Base-by-base conservation (phyloP, 2,797 vertebrate species). In the Antennarius maculatus region DNA sequence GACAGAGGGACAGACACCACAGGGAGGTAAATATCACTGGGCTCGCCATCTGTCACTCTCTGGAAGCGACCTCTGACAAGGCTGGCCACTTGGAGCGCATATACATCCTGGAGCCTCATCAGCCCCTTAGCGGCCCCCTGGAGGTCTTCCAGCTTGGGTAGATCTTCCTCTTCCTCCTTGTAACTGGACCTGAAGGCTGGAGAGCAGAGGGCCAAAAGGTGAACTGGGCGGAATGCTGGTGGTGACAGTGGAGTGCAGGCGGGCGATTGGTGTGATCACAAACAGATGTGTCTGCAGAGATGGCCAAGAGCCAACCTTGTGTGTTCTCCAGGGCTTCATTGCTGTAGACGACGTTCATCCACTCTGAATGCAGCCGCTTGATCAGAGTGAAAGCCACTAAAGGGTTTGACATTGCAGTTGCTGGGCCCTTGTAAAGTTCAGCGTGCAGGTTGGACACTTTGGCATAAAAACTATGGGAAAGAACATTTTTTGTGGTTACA, bases 41-140 rank as follows among this genome's bases (percentile, higher is more conserved):
- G 66, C 0, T 86, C 29, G 1, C 90, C 76, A 43, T 86, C 53
- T 0, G 85, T 66, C 2, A 85, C 64, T 34, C 82, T 93, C 83
- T 94, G 95, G 86, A 99, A 97, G 64, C 90, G 61, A 0, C 97
- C 97, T 0, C 59, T 89, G 29, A 91, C 94, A 6, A 98, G 82
- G 28, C 93, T 94, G 31, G 92, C 88, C 31, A 96, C 95, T 0
- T 84, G 94, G 46, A 98, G 94, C 0, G 87, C 81, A 1, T 98
- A 98, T 41, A 98, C 95, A 0, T 99, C 97, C 91, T 99, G 97
- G 73, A 98, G 91, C 62, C 97, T 87, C 96, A 98, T 96, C 79
- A 99, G 89, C 0, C 93, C 97, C 75, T 77, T 78, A 0, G 96
- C 96, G 0, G 96, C 97, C 23, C 97, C 96, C 0, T 92, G 93